Percentiles rank a stretch among this genome's conserved stretches.
phyloP scores from a whole-genome alignment of 23 tunicate species.

The Ciona savignyi region DNA sequence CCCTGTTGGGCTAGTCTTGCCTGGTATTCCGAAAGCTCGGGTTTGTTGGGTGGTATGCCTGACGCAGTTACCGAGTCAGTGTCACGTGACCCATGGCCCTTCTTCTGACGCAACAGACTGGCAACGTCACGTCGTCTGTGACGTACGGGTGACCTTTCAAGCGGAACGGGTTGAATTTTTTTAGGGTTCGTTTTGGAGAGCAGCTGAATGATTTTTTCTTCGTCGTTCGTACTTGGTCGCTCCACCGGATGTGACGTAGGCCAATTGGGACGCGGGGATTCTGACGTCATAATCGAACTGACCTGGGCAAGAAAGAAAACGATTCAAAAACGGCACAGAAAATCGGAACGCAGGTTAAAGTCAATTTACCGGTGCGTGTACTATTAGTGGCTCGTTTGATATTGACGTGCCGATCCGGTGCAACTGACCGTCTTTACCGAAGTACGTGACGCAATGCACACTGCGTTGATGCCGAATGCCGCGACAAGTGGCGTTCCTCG shows the following conservation, averaged over 20 bases:
- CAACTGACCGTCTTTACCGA: not conserved
- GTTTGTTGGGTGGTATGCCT: no score
- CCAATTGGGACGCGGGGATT: constrained; percentile 7
- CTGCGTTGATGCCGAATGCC: no score
- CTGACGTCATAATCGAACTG: constrained; percentile 30
- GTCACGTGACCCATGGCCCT: constrained; percentile 4
- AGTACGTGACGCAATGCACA: not conserved
- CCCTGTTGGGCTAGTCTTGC: not conserved
- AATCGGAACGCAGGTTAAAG: no score
- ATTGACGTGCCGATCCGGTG: not conserved
- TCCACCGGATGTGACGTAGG: not conserved
- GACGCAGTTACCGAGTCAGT: not conserved
- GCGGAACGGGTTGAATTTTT: not conserved
- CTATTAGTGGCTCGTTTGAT: not conserved
- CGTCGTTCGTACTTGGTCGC: not conserved
- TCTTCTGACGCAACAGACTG: constrained; percentile 31
- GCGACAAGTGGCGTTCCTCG: no score
- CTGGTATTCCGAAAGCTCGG: not conserved
- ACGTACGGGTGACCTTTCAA: constrained; percentile 18
- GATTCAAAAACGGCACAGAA: no score
- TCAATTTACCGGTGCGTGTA: no score
- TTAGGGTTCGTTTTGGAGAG: not conserved
- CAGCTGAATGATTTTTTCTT: not conserved
- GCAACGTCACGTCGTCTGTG: constrained; percentile 34
- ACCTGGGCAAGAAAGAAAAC: constrained; percentile 19